Conservation (phyloP, 2,113 vertebrate species). For the Eulacestoma nigropectus region DNA sequence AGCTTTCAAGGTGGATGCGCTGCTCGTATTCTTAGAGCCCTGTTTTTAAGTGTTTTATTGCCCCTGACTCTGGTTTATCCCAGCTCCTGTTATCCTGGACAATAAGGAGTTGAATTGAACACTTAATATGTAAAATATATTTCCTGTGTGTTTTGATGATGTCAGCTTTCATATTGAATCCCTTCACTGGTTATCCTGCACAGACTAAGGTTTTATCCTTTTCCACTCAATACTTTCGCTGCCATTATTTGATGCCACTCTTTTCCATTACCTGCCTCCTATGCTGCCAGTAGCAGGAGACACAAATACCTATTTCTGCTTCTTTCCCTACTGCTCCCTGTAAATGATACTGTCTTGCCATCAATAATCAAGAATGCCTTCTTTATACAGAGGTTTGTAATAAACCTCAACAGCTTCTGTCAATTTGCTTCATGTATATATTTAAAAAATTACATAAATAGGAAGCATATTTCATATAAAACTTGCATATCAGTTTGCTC, state of each 20-base stretch:
- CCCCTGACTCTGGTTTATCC: neutral
- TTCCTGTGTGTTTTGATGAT: neutral
- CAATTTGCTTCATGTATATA: neutral
- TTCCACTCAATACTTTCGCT: neutral
- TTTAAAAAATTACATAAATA: neutral
- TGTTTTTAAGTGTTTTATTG: neutral
- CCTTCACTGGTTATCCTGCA: neutral
- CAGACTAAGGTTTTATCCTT: neutral
- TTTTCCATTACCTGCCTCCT: neutral
- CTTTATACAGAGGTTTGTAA: neutral
- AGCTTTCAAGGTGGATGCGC: neutral
- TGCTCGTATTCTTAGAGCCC: neutral
- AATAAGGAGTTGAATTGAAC: neutral
- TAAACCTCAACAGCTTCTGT: neutral
- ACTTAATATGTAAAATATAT: neutral
- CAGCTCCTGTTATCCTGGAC: neutral
- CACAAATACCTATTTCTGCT: neutral
- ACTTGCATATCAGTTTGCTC: neutral
- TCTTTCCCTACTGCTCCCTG: neutral
- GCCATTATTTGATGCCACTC: neutral
- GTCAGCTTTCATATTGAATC: neutral
- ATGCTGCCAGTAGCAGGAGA: neutral
- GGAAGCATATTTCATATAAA: neutral
- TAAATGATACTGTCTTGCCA: neutral
- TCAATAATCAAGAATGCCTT: neutral